A percentile compares a stretch with the other conserved stretches of the same genome.
phyloP scores from a whole-genome alignment of 1,140 invertebrate genomes.

The Anthonomus grandis region DNA sequence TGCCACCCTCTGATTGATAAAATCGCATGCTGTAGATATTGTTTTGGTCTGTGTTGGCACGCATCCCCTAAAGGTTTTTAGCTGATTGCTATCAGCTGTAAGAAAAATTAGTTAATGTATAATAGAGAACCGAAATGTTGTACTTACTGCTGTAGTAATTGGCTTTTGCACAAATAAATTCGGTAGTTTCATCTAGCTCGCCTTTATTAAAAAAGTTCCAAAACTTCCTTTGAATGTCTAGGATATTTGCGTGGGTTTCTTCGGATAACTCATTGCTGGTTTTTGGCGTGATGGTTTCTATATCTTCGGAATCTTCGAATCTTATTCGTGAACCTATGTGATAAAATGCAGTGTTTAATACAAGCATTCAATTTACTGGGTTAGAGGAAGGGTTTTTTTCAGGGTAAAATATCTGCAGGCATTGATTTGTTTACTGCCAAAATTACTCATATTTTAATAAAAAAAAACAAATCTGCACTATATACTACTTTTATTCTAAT shows the following conservation, averaged over 20 bases:
- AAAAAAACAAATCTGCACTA: no score
- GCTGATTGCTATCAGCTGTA: conserved; percentile 11
- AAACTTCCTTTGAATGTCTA: conserved; percentile 19
- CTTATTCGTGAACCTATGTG: neutral
- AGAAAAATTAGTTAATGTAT: neutral
- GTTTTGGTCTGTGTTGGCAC: conserved; percentile 14
- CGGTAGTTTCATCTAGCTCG: conserved; percentile 17
- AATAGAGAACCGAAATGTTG: neutral
- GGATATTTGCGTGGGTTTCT: conserved; percentile 10
- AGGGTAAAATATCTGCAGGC: no score
- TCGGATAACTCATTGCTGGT: neutral
- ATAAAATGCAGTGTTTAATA: neutral
- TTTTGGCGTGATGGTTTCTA: conserved; percentile 10
- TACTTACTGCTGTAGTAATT: conserved; percentile 17
- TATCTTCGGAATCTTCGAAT: conserved; percentile 9
- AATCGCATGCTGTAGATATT: conserved; percentile 17
- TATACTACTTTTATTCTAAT: no score
- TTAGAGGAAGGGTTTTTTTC: no score
- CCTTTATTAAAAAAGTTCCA: conserved; percentile 25
- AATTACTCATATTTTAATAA: no score
- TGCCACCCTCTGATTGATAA: conserved; percentile 18
- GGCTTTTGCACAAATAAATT: conserved; percentile 20
- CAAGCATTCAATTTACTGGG: no score
- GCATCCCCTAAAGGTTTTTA: conserved; percentile 20
- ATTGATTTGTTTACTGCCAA: no score